A percentile compares a stretch with the other conserved stretches of the same genome.
phyloP scores from a whole-genome alignment of 2,797 vertebrate genomes.

The Epinephelus coioides region DNA sequence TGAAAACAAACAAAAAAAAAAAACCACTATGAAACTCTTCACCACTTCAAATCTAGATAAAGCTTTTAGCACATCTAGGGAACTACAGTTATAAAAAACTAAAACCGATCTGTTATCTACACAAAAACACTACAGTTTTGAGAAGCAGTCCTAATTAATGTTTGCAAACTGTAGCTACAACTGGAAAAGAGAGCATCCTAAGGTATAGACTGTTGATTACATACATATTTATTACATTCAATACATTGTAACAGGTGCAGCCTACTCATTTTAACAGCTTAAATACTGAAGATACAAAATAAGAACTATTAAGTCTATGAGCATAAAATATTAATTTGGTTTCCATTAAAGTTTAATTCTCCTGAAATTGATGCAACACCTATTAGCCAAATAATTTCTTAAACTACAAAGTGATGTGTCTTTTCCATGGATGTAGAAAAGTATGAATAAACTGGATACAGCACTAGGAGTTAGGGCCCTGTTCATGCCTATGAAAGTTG shows the following conservation, averaged over 20 bases:
- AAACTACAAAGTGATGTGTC: too few species aligned
- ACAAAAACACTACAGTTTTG: not conserved
- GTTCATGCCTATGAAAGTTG: too few species aligned
- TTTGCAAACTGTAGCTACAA: not conserved
- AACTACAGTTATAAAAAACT: not conserved
- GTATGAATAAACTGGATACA: too few species aligned
- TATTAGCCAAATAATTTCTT: not conserved
- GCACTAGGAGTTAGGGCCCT: too few species aligned
- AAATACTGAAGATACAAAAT: not conserved
- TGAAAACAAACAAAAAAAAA: too few species aligned
- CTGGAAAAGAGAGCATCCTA: not conserved
- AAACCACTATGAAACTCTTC: not conserved
- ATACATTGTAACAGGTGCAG: not conserved
- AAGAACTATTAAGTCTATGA: not conserved
- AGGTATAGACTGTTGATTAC: not conserved
- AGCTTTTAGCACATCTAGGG: not conserved
- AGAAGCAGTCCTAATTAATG: not conserved
- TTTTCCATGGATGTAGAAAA: too few species aligned
- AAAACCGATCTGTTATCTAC: not conserved
- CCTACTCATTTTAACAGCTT: not conserved
- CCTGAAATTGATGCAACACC: not conserved
- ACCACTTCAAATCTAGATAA: not conserved
- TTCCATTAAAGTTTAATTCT: not conserved
- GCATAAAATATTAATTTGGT: not conserved
- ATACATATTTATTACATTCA: not conserved